Percentiles rank a stretch among this genome's conserved stretches.
Conservation (phyloP, 2,113 vertebrate genomes). For the Oxygymnocypris stewartii region DNA sequence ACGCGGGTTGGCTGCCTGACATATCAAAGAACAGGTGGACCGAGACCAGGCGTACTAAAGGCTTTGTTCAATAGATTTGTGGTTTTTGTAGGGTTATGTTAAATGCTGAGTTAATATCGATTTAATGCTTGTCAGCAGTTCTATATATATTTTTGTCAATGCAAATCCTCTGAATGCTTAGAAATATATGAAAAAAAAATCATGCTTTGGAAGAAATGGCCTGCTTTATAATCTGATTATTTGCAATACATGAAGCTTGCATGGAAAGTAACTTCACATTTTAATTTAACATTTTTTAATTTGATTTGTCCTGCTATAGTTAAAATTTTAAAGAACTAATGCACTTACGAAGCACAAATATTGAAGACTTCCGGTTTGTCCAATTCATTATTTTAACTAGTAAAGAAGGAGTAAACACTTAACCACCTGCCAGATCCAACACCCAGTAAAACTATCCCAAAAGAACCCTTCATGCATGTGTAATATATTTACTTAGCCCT, state of each 20-base stretch:
- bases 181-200: neutral
- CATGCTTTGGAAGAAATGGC: conserved; percentile 82
- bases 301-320: neutral
- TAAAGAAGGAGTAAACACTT: conserved; percentile 13
- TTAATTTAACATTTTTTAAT: neutral
- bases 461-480: conserved; percentile 18
- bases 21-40: conserved; percentile 76
- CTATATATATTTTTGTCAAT: conserved; percentile 66
- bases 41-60: conserved; percentile 67
- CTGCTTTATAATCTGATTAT: neutral
- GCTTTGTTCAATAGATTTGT: conserved; percentile 71
- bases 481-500: conserved; percentile 77
- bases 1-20: conserved; percentile 32
- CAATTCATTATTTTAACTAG: neutral
- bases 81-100: conserved; percentile 72
- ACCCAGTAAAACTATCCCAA: neutral
- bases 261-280: neutral
- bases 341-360: neutral
- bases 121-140: conserved; percentile 82
- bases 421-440: conserved; percentile 27
- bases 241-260: neutral
- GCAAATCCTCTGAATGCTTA: conserved; percentile 71
- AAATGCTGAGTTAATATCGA: conserved; percentile 84
- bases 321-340: neutral
- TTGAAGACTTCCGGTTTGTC: neutral